Percentiles rank a stretch among this genome's conserved stretches.
These are phyloP conservation scores for Psammodynastes pulverulentus DNA, from an alignment of 2,113 vertebrate species.

Conservation along the genomic window DNA sequence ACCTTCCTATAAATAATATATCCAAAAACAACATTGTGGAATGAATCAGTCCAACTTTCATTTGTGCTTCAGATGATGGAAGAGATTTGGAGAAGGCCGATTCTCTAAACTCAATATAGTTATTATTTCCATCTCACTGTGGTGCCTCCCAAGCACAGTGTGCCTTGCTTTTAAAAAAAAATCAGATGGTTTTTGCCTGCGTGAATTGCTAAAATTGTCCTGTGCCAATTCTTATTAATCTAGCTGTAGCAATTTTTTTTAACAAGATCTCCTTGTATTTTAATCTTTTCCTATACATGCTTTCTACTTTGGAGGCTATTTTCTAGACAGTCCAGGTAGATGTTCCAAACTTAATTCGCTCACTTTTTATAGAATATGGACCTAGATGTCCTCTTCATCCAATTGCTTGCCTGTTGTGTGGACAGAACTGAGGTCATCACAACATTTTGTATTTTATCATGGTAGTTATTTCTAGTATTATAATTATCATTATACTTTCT, in stretches of 20 bases:
- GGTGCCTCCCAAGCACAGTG: conserved; percentile 22
- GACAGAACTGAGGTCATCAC: background rate
- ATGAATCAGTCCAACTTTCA: conserved; percentile 61
- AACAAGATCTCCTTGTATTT: background rate
- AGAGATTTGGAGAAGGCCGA: conserved; percentile 49
- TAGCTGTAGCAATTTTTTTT: background rate
- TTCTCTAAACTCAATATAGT: conserved; percentile 46
- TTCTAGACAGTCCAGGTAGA: background rate
- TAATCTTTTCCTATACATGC: background rate
- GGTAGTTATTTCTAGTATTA: background rate
- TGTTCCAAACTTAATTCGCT: background rate
- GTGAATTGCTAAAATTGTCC: background rate
- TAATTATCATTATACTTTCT: background rate
- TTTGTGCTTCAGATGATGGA: conserved; percentile 65
- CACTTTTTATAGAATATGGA: background rate
- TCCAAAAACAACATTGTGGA: conserved; percentile 66
- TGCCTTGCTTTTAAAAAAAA: background rate
- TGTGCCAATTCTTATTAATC: background rate
- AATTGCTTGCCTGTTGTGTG: background rate
- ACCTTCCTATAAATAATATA: conserved; percentile 70
- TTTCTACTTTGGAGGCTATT: background rate
- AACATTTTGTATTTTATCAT: background rate
- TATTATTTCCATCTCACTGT: conserved; percentile 44
- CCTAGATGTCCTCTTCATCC: background rate
- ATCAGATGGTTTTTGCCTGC: background rate